Percentiles rank a stretch among this genome's conserved stretches.
Evolutionary conservation across 2,113 vertebrate genomes (phyloP).

Genomic region (Clinocottus analis): DNA sequence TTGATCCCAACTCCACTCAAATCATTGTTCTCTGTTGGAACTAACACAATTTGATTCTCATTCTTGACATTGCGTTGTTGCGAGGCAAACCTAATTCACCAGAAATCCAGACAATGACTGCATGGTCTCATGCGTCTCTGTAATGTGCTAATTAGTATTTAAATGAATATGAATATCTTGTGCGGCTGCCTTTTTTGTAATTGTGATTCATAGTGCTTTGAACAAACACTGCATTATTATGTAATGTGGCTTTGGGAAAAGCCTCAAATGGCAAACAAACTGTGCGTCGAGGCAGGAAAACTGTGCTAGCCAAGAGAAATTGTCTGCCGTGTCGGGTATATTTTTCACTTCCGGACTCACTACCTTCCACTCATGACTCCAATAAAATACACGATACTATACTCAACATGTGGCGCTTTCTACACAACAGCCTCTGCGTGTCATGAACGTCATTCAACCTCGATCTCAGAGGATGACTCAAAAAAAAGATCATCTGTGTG

Average conservation of each 20-base stretch:
- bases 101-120: slow-evolving; percentile 9
- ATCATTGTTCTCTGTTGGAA: slow-evolving; percentile 1
- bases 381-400: too few relatives aligned
- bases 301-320: not conserved
- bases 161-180: slow-evolving; percentile 47
- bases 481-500: too few relatives aligned
- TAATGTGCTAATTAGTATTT: slow-evolving; percentile 68
- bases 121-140: slow-evolving; percentile 39
- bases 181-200: slow-evolving; percentile 42
- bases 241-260: slow-evolving; percentile 13
- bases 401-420: not conserved
- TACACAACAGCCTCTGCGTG: not conserved
- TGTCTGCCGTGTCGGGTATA: not conserved
- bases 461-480: not conserved
- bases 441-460: not conserved
- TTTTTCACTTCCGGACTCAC: not conserved
- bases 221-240: slow-evolving; percentile 22
- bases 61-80: slow-evolving; percentile 17
- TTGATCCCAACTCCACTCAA: not conserved
- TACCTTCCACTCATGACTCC: not conserved
- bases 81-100: slow-evolving; percentile 18
- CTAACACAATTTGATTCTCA: not conserved
- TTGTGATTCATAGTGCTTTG: slow-evolving; percentile 39
- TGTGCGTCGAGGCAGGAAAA: not conserved
- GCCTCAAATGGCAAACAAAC: not conserved